Evolutionary conservation across 1,140 invertebrate genomes (phyloP), one percentile per base, ranked within the genome.

Genomic region (Ceratosolen fusciceps): DNA sequence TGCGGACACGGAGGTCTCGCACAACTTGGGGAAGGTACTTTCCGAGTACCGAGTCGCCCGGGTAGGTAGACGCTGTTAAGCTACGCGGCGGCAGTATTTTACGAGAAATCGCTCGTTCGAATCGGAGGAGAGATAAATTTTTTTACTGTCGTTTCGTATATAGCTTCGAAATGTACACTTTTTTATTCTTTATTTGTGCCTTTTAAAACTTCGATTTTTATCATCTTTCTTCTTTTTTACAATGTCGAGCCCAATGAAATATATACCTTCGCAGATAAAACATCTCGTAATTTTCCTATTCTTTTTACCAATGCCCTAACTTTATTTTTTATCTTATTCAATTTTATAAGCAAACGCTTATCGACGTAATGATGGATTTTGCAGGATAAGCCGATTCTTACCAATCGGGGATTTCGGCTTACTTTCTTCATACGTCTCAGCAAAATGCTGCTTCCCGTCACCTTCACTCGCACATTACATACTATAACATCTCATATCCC

Each of bases 141-240:
- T 47, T 74, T 58, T 58, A 74, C 29, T 34, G 52, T 12, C 34
- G 0, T n/a, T 52, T 39, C 21, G 52, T 24, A 34, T 34, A 29
- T 54, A 73, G 9, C 12, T 62, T 62, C 26, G 14, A 14, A 62
- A 62, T 37, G 71, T 49, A 31, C 37, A 43, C 65, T 56, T 73
- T 54, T 72, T 73, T 73, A 73, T 73, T 39, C 19, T 19, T 39
- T 43, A 43, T 68, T 68, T 68, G 34, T 39, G 37, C 9, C 39
- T 43, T 68, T 24, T 68, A 43, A n/a, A 10, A 68, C 65, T 29
- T 71, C 43, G 26, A 34, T 56, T 73, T 73, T 73, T 73, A 73
- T 73, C 19, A 24, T 19, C 16, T 37, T 21, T 37, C 19, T n/a
- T 39, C 24, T 60, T 60, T 24, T 60, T 60, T 60, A 5, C 24